Base-by-base conservation (phyloP, 2,797 vertebrate genomes). In the Threskiornis aethiopicus region DNA sequence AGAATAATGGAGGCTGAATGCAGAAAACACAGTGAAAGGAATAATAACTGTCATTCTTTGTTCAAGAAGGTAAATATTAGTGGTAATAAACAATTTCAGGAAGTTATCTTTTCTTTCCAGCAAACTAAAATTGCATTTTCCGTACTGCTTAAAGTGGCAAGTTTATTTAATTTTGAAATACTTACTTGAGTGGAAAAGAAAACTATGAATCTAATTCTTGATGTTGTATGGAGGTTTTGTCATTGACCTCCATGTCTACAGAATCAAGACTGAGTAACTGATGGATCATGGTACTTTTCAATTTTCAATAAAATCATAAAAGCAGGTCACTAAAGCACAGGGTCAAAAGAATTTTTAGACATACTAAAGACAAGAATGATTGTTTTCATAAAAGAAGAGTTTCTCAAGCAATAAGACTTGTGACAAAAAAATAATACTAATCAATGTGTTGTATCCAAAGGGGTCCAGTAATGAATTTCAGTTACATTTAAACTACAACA, bases 341-440 rank as follows among this genome's bases (percentile, higher is more conserved):
- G 65, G 89, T 91, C 75, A 95, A 78, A 76, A 70, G 26, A 93
- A 70, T 61, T 84, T 93, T 89, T 69, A 73, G 77, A 88, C 54
- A 77, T 85, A 90, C 69, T 93, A 79, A 37, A 78, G 70, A 49
- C 35, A 91, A 89, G 96, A 97, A 92, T 15, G 28, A 95, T 94
- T 93, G 64, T 89, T 95, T 97, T 96, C 95, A 95, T 96, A 93
- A 95, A 88, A 78, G 37, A 70, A 86, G 55, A 42, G n/a, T 69
- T 90, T 73, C 91, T 78, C 81, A 93, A 84, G 80, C 82, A 90
- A 85, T 86, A 94, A 95, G 33, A 70, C 29, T 66, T 78, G 41
- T 52, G 64, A 82, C 57, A 90, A 96, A 91, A 91, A 87, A 64
- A 73, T 24, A 79, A 49, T 77, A 46, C 61, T 91, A 91, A 96